Percentiles rank a stretch among this genome's conserved stretches.
Evolutionary conservation across 1,140 invertebrate species (phyloP).

Genomic region (Mycetomoellerius zeteki): DNA sequence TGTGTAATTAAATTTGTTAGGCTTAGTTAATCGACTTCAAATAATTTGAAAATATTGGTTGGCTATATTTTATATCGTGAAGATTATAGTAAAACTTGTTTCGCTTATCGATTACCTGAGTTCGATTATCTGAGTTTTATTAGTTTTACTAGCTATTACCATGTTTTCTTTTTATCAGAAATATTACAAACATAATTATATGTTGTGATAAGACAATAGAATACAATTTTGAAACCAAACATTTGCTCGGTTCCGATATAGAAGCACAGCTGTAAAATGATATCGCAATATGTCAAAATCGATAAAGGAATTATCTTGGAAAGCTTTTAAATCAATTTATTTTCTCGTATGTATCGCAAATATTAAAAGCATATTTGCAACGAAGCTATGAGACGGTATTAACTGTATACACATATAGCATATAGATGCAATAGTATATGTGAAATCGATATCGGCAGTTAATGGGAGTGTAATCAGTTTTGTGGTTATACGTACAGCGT

Average conservation of each 20-base stretch:
- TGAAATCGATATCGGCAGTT: slow-evolving; percentile 61
- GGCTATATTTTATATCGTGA: not conserved
- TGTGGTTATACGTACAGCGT: slow-evolving; percentile 44
- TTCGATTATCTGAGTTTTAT: not conserved
- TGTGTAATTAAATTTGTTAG: not conserved
- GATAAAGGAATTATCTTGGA: slow-evolving; percentile 57
- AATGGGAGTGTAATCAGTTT: slow-evolving; percentile 61
- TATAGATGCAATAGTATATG: slow-evolving; percentile 39
- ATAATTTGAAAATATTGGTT: not conserved
- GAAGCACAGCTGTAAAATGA: slow-evolving; percentile 17
- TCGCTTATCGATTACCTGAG: not conserved
- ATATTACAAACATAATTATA: not conserved
- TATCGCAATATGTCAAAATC: slow-evolving; percentile 38
- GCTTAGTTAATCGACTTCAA: not conserved
- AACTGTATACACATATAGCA: not conserved
- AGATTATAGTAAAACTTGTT: not conserved
- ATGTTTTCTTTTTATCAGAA: slow-evolving; percentile 4
- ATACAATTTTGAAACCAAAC: slow-evolving; percentile 23
- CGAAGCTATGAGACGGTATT: slow-evolving; percentile 31
- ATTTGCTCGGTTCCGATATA: not conserved
- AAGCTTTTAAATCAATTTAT: slow-evolving; percentile 65
- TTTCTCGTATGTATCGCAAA: slow-evolving; percentile 52
- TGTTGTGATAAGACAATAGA: slow-evolving; percentile 23
- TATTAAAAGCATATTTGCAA: slow-evolving; percentile 62
- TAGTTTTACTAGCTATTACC: not conserved